A percentile compares a stretch with the other conserved stretches of the same genome.
phyloP scores from a whole-genome alignment of 2,888 invertebrate species.

The Deladenus siricidicola region DNA sequence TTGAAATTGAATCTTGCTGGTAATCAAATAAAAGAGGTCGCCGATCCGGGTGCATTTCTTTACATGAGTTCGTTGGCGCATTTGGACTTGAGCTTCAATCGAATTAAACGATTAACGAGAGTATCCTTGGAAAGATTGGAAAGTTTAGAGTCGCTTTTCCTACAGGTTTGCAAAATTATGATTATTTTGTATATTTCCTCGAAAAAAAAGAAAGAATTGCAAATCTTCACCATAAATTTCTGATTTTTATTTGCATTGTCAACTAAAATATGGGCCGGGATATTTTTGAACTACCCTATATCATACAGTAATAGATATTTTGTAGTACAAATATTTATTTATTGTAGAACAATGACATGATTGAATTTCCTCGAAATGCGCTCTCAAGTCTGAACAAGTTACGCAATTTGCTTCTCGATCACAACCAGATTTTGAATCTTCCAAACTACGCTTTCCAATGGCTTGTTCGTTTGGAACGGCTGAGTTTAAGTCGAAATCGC shows the following conservation, averaged over 20 bases:
- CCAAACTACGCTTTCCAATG: conserved; percentile 69
- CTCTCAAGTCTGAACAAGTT: conserved; percentile 69
- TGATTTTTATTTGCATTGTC: too few species aligned
- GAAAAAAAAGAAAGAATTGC: too few species aligned
- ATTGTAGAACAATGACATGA: conserved; percentile 65
- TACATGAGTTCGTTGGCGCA: conserved; percentile 72
- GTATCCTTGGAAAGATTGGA: conserved; percentile 70
- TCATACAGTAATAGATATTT: too few species aligned
- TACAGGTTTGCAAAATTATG: conserved; percentile 34
- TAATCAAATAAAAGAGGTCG: conserved; percentile 23
- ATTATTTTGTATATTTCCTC: too few species aligned
- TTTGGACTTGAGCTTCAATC: conserved; percentile 74
- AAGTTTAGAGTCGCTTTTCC: conserved; percentile 69
- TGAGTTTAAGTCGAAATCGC: conserved; percentile 50
- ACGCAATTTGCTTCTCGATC: conserved; percentile 79
- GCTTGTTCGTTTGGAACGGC: conserved; percentile 58
- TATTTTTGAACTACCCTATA: too few species aligned
- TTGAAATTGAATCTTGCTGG: conserved; percentile 45
- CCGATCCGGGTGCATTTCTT: conserved; percentile 64
- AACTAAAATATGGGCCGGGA: too few species aligned
- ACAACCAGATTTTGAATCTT: conserved; percentile 76
- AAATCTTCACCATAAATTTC: too few species aligned
- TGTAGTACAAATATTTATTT: too few species aligned
- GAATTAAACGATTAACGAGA: conserved; percentile 66
- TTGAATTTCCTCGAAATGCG: conserved; percentile 70